Conservation (phyloP, 2,888 invertebrate species). For the Leptinotarsa tumamoca region DNA sequence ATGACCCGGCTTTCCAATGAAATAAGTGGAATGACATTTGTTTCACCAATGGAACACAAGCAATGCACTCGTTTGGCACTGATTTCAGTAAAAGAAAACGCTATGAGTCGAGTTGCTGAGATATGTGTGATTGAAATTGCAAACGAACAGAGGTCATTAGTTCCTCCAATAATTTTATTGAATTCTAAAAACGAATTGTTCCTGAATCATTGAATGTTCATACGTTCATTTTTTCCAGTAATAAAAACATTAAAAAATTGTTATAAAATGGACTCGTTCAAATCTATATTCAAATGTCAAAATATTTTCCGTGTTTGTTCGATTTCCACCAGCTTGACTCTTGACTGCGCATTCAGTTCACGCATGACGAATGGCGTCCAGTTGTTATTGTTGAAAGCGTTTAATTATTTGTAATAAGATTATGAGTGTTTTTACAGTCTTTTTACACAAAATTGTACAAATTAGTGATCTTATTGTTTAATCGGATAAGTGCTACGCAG, state of each 20-base stretch:
- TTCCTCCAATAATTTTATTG: too few relatives aligned
- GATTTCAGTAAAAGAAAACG: too few relatives aligned
- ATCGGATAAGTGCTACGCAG: constrained; percentile 51
- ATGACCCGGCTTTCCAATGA: too few relatives aligned
- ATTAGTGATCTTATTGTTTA: constrained; percentile 56
- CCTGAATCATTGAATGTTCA: too few relatives aligned
- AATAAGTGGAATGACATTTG: too few relatives aligned
- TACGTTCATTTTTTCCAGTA: too few relatives aligned
- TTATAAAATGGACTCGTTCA: neutral
- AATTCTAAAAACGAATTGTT: too few relatives aligned
- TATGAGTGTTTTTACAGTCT: constrained; percentile 75
- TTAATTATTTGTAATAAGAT: constrained; percentile 78
- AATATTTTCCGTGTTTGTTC: constrained; percentile 52
- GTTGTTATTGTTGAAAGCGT: constrained; percentile 99
- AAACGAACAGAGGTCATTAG: too few relatives aligned
- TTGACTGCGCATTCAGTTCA: constrained; percentile 70
- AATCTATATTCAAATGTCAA: constrained; percentile 43
- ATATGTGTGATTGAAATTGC: too few relatives aligned
- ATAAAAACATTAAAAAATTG: neutral
- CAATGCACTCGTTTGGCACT: too few relatives aligned
- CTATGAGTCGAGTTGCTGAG: too few relatives aligned
- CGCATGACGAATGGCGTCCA: constrained; percentile 98
- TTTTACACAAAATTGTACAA: constrained; percentile 70
- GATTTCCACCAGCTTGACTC: constrained; percentile 46
- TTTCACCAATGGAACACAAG: too few relatives aligned